These are phyloP conservation scores for Eupeodes latifasciatus DNA, from an alignment of 2,888 invertebrate species.

Conservation along the genomic window DNA sequence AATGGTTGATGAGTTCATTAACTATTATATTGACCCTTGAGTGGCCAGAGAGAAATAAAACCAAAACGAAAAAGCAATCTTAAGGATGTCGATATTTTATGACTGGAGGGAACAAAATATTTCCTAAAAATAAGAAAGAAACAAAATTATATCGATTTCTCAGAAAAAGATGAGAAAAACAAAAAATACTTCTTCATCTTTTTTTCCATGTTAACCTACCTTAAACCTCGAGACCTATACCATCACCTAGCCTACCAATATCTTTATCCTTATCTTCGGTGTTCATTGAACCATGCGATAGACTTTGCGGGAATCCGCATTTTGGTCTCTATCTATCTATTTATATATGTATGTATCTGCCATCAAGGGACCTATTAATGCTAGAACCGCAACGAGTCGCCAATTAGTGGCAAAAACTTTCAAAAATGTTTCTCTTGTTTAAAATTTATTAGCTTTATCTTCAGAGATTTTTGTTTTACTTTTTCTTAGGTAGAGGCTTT, in stretches of 20 bases:
- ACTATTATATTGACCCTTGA: constrained; percentile 30
- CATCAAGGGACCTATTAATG: constrained; percentile 68
- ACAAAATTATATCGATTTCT: constrained; percentile 34
- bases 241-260: not conserved
- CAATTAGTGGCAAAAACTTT: constrained; percentile 74
- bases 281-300: constrained; percentile 35
- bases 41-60: not conserved
- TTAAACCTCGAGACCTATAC: not conserved
- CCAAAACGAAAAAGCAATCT: constrained; percentile 2
- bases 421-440: constrained; percentile 66
- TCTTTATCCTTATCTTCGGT: constrained; percentile 11
- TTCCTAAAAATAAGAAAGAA: not conserved
- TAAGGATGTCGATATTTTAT: constrained; percentile 46
- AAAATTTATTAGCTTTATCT: constrained; percentile 72
- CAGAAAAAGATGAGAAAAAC: constrained; percentile 1
- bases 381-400: constrained; percentile 65
- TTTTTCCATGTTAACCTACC: not conserved
- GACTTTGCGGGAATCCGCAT: constrained; percentile 18
- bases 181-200: not conserved
- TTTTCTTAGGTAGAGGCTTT: not conserved
- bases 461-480: not conserved
- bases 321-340: constrained; percentile 8
- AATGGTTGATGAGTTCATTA: constrained; percentile 41
- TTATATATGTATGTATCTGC: not conserved
- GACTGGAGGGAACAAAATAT: constrained; percentile 9